Base-by-base conservation (phyloP, 2,888 invertebrate genomes). In the Coleophora flavipennella region DNA sequence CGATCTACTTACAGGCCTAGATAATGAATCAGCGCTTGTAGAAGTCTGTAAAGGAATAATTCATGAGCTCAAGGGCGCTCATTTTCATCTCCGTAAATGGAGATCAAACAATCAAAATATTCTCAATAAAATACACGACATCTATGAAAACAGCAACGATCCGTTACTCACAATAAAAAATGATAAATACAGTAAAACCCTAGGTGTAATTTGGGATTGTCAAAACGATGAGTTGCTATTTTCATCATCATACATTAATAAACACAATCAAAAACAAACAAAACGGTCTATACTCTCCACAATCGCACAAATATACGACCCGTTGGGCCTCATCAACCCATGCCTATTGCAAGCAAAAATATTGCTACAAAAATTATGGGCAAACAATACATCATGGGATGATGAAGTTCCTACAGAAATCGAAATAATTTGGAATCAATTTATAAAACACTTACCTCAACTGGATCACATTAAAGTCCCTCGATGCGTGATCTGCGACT, bases 21-120 rank as follows among this genome's bases (percentile, higher is more conserved):
- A 49, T 13, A 12, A 41, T 14, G 14, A 48, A 12, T 11, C 40
- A 9, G 42, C 47, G 8, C 38, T 44, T 1, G 11, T 11, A 3
- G 8, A 36, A 0, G 34, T 54, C 1, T 49, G 44, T 13, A 6
- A 33, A 0, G 11, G 39, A 7, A 39, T 53, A 0, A 52, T 51
- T 6, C 12, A 33, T 6, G 42, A 31, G 3, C 36, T 57, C 0
- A 44, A 45, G 8, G 46, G 50, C 1, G 56, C 52, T 31, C 13
- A 46, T 11, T 47, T 57, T 48, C 37, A 39, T 12, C 40, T 51
- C 11, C 39, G 48, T 32, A 57, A 55, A 28, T 55, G 51, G 51
- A 47, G 41, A 31, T 55, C 55, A 1, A 57, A 57, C 29, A 47
- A 46, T 7, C 37, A 44, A 11, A 20, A 37, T 9, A 29, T 55